Base-by-base conservation (phyloP, 2,797 vertebrate genomes). In the Enteromius treurensis region DNA sequence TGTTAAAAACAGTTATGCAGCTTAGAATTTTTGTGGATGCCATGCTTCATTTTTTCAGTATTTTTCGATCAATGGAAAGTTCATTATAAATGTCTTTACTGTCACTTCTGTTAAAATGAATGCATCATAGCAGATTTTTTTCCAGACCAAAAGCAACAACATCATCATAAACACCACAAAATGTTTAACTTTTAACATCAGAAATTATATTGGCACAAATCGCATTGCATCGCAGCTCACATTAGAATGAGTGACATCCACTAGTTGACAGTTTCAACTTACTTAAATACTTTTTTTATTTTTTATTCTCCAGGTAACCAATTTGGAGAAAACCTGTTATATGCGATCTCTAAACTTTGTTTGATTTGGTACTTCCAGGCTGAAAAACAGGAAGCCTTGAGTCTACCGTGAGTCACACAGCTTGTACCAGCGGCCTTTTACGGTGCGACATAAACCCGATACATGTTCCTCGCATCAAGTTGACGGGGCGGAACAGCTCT, bases 371-470 rank as follows among this genome's bases (percentile, higher is more conserved):
- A 53, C 62, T 42, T 82, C 34, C 64, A 76, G 49, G 17, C 71
- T 65, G 34, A 82, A 65, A 40, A 60, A 71, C 53, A 71, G 51
- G 19, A 80, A 71, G 53, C 37, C 40, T 17, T 19, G 51, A 45
- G 26, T 55, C 26, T 10, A 34, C 62, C 15, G 73, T 55, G 81
- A 78, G 15, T 71, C 40, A 26, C 74, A 60, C 81, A 70, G 81
- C 75, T 77, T 68, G 81, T 58, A 42, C 40, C 60, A 17, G 70
- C 21, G 69, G 80, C 73, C 49, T 68, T 82, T 77, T 73, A 32
- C 34, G 49, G 81, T 53, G 51, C 49, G 51, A 78, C 81, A 83
- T 78, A 71, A 83, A 83, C 81, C 75, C 42, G 53, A 78, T 83
- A 49, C 81, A 78, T 78, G 81, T 78, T 78, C 65, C 81, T 83